Percentiles rank a stretch among this genome's conserved stretches.
Evolutionary conservation across 2,888 invertebrate species (phyloP).

Genomic region (Diarsia brunnea): DNA sequence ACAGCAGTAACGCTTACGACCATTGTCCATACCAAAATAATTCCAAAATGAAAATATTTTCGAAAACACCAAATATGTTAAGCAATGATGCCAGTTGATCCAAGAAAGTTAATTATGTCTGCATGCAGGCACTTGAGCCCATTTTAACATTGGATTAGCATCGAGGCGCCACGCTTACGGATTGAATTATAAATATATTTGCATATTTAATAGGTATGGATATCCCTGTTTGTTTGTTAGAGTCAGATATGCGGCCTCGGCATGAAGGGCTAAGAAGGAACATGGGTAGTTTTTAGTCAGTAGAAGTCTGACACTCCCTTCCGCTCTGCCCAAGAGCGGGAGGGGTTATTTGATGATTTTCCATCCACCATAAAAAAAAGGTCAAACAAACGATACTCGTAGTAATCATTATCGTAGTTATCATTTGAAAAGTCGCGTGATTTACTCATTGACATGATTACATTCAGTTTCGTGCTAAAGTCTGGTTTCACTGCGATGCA

Average conservation of each 20-base stretch:
- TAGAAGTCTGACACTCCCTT: too few relatives aligned
- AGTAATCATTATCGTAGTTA: too few relatives aligned
- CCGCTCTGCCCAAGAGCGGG: too few relatives aligned
- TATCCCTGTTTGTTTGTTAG: slow-evolving; percentile 58
- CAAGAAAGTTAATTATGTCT: slow-evolving; percentile 68
- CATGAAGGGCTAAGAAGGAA: too few relatives aligned
- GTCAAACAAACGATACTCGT: too few relatives aligned
- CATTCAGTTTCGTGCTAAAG: not conserved
- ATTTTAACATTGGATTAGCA: slow-evolving; percentile 62
- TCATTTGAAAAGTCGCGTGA: not conserved
- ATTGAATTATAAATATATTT: slow-evolving; percentile 77
- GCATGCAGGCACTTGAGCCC: slow-evolving; percentile 64
- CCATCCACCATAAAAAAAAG: too few relatives aligned
- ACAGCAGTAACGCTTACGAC: too few relatives aligned
- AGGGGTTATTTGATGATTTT: too few relatives aligned
- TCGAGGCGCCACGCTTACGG: slow-evolving; percentile 53
- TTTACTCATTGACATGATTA: too few relatives aligned
- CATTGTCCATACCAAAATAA: not conserved
- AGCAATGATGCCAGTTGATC: slow-evolving; percentile 46
- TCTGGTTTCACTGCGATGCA: not conserved
- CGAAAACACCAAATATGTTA: slow-evolving; percentile 5
- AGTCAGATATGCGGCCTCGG: not conserved
- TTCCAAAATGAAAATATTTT: not conserved
- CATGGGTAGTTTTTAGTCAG: too few relatives aligned
- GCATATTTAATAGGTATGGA: slow-evolving; percentile 70